Evolutionary conservation across 2,113 vertebrate genomes (phyloP).

Genomic region (Camarhynchus parvulus): DNA sequence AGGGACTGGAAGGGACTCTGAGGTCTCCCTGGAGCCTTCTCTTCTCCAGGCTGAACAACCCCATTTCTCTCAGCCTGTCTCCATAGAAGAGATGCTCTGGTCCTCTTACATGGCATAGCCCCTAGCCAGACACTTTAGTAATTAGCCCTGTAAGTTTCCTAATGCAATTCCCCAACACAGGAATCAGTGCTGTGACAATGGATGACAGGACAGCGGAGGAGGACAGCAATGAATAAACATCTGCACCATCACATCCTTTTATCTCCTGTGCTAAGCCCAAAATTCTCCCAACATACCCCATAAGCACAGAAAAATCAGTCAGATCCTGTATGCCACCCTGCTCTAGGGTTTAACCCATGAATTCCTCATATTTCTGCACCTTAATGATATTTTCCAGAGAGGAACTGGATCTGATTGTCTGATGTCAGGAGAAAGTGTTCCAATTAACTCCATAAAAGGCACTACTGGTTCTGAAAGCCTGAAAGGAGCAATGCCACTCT

Average conservation of each 20-base stretch:
- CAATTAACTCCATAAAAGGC: background rate
- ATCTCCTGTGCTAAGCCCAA: background rate
- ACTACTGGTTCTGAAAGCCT: background rate
- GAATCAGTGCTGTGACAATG: background rate
- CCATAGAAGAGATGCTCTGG: background rate
- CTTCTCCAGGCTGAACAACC: background rate
- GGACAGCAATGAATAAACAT: fast-evolving
- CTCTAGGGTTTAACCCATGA: background rate
- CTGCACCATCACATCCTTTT: background rate
- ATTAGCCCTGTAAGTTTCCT: background rate
- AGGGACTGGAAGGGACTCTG: background rate
- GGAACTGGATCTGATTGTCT: background rate
- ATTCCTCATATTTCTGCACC: background rate
- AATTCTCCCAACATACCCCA: background rate
- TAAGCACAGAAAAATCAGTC: background rate
- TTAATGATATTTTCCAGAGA: background rate
- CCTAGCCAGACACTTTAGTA: background rate
- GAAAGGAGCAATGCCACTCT: background rate
- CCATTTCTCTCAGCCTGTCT: background rate
- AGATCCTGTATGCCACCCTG: background rate
- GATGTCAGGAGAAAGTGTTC: background rate
- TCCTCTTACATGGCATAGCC: background rate
- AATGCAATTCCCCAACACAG: background rate
- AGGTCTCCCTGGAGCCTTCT: background rate
- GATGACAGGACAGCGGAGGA: background rate